Evolutionary conservation across 2,888 invertebrate genomes (phyloP), one percentile per base, ranked within the genome.

Genomic region (Dasysyrphus albostriatus): DNA sequence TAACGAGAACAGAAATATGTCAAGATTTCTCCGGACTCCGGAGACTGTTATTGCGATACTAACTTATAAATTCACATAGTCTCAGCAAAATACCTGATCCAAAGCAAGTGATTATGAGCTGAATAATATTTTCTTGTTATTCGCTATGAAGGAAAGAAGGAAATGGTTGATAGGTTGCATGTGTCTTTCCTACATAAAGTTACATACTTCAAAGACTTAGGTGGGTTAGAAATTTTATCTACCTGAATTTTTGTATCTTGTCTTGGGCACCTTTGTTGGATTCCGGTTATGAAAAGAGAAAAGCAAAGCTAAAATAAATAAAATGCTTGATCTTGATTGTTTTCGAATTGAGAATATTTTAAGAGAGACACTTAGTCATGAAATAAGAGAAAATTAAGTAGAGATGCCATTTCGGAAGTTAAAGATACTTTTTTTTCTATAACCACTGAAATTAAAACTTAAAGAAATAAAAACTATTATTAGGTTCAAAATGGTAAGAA

Each of bases 1-100:
- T 32, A 70, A 73, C 81, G 78, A 83, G 75, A 83, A 70, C 72
- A 83, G 82, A 79, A 85, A 85, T 81, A 81, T 87, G 78, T 75
- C 65, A 83, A 87, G 83, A 83, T 87, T 87, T 87, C 87, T 83
- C 83, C 87, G 83, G 59, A 87, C 87, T 83, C 87, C 87, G 83
- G 54, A 87, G 82, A 87, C 87, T 83, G 87, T 83, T 87, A 75
- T 87, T 79, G 75, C 83, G 72, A 87, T 87, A 87, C 87, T 87
- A 79, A 83, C 58, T 87, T 78, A 44, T 51, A 24, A 49, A 49
- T 85, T 67, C 49, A 63, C 58, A 58, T 51, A 83, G 79, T 79
- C 83, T 75, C 67, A 79, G 29, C 65, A n/a, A 79, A 87, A 79
- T 87, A 87, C 87, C 87, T 87, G 87, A 87, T 87, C 72, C 67